phyloP scores from a whole-genome alignment of 92 coral and sea anemone genomes.

The Chrysogorgia sp. region DNA sequence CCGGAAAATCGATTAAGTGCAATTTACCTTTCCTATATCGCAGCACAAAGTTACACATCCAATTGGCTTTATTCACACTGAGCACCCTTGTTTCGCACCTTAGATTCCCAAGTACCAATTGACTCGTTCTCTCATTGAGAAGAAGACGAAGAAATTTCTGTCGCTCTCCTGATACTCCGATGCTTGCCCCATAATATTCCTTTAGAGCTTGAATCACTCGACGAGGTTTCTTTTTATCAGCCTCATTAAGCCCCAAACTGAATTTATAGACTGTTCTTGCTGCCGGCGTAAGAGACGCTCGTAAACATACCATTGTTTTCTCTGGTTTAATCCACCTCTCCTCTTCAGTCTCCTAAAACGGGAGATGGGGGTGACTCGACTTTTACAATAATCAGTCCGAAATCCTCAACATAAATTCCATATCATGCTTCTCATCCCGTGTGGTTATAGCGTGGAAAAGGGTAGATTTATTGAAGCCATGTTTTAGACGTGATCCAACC shows the following conservation, averaged over 20 bases:
- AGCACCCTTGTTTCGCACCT: too few relatives aligned
- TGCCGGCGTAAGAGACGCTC: conserved; percentile 62
- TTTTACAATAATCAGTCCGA: conserved; percentile 47
- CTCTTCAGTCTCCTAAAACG: conserved; percentile 45
- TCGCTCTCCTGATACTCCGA: conserved; percentile 58
- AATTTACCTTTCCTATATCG: conserved; percentile 45
- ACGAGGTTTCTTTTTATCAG: conserved; percentile 58
- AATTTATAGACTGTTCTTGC: conserved; percentile 61
- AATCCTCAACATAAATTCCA: conserved; percentile 47
- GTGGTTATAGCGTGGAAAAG: conserved; percentile 48
- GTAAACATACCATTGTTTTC: conserved; percentile 57
- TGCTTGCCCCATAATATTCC: too few relatives aligned
- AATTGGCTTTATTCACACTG: conserved; percentile 37
- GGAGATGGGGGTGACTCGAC: conserved; percentile 53
- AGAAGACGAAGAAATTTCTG: conserved; percentile 57
- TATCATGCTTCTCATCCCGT: conserved; percentile 57
- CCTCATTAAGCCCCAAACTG: conserved; percentile 60
- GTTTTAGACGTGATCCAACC: too few relatives aligned
- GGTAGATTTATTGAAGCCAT: conserved; percentile 35
- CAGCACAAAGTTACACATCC: conserved; percentile 51
- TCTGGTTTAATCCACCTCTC: conserved; percentile 53
- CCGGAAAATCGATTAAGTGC: conserved; percentile 45
- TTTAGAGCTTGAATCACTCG: conserved; percentile 50
- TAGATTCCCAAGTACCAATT: conserved; percentile 47
- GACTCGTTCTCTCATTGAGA: conserved; percentile 49